Percentiles rank a stretch among this genome's conserved stretches.
phyloP scores from a whole-genome alignment of 2,888 invertebrate species.

The Busseola fusca region DNA sequence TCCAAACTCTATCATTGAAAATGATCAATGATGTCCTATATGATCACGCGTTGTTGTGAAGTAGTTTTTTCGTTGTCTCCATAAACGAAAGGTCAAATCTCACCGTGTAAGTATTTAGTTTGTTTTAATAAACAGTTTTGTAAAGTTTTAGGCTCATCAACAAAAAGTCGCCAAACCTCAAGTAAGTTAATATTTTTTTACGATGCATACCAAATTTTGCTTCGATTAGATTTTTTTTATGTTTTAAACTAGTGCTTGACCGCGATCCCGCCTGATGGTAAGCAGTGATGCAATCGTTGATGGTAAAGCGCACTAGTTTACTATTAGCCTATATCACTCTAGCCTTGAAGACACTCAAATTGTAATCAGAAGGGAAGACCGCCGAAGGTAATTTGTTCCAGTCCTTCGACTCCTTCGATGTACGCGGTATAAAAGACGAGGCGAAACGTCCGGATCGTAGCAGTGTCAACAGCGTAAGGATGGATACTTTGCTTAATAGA shows the following conservation, averaged over 20 bases:
- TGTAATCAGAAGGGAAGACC: too few species aligned
- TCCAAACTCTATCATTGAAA: not conserved
- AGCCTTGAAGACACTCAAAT: too few species aligned
- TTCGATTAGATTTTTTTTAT: not conserved
- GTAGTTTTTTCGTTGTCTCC: not conserved
- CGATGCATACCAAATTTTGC: not conserved
- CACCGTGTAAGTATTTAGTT: not conserved
- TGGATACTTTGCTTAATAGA: not conserved
- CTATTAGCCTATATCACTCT: too few species aligned
- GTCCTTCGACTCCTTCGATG: too few species aligned
- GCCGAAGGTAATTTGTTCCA: too few species aligned
- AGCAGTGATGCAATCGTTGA: too few species aligned
- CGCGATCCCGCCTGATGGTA: too few species aligned
- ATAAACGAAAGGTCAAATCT: not conserved
- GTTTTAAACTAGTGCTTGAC: too few species aligned
- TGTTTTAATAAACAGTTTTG: not conserved
- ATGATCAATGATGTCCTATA: not conserved
- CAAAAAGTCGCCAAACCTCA: not conserved
- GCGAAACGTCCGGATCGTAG: too few species aligned
- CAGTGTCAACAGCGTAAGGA: too few species aligned
- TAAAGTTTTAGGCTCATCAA: not conserved
- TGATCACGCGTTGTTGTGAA: not conserved
- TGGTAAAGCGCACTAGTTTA: too few species aligned
- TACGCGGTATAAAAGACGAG: too few species aligned
- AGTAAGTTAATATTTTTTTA: constrained; percentile 8